A percentile compares a stretch with the other conserved stretches of the same genome.
Conservation (phyloP, 2,113 vertebrate species). For the Ascaphus truei region DNA sequence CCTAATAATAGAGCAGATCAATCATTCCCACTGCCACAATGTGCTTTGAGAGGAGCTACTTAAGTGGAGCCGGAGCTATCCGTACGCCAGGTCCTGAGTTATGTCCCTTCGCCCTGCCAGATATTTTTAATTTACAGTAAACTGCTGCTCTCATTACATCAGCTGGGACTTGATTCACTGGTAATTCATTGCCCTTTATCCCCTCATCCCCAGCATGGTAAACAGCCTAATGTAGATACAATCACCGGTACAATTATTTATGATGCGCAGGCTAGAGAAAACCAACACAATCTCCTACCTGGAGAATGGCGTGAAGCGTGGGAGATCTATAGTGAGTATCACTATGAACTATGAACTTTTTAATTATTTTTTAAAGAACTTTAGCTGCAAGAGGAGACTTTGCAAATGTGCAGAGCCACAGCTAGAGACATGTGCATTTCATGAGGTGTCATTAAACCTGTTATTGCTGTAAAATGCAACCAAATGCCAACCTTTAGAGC, state of each 20-base stretch:
- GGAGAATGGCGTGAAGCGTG: no score
- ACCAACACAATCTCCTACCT: no score
- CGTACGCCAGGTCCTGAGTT: slow-evolving; percentile 44
- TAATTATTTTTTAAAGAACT: no score
- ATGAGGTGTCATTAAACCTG: no score
- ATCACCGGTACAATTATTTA: slow-evolving; percentile 36
- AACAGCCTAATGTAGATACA: slow-evolving; percentile 43
- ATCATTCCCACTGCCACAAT: slow-evolving; percentile 33
- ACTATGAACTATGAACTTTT: no score
- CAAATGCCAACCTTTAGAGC: no score
- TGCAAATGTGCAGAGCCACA: no score
- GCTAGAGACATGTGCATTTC: no score
- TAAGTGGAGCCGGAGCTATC: slow-evolving; percentile 39
- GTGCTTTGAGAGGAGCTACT: slow-evolving; percentile 36
- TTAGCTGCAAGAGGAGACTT: no score
- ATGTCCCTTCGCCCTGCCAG: slow-evolving; percentile 40
- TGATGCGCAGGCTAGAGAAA: slow-evolving; percentile 9
- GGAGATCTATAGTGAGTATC: no score
- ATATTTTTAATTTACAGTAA: slow-evolving; percentile 57
- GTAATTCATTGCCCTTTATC: slow-evolving; percentile 46
- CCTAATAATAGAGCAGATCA: slow-evolving; percentile 22
- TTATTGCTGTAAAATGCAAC: no score
- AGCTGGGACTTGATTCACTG: slow-evolving; percentile 62
- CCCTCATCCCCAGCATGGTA: slow-evolving; percentile 55
- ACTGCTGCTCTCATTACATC: slow-evolving; percentile 46